Conservation (phyloP, 2,797 vertebrate species). For the Paramormyrops hopkinsi region DNA sequence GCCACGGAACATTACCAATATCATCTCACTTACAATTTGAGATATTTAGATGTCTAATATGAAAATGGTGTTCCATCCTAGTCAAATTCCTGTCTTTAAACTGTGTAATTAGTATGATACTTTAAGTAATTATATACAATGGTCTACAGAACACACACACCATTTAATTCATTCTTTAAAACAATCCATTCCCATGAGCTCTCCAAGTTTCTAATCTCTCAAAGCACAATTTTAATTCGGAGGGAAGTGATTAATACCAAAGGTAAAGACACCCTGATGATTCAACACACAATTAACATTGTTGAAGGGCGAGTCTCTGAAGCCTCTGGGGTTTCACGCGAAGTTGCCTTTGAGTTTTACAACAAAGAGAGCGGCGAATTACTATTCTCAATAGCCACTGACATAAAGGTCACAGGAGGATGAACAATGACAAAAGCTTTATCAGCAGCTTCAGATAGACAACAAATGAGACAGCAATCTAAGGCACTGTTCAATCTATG, state of each 20-base stretch:
- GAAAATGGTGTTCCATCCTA: neutral
- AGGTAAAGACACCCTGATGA: conserved; percentile 53
- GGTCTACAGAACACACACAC: neutral
- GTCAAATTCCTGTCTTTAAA: neutral
- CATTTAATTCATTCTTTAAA: neutral
- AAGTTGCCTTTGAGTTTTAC: conserved; percentile 33
- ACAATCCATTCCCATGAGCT: conserved; percentile 1
- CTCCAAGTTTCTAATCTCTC: neutral
- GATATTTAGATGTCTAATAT: neutral
- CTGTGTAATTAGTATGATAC: neutral
- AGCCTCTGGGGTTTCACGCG: conserved; percentile 45
- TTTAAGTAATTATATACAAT: neutral
- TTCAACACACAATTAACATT: conserved; percentile 57
- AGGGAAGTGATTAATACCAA: conserved; percentile 52
- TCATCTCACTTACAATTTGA: neutral
- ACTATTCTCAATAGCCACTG: conserved; percentile 23
- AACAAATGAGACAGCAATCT: neutral
- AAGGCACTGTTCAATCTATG: neutral
- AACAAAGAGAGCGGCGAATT: conserved; percentile 36
- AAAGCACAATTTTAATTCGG: conserved; percentile 20
- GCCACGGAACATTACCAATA: neutral
- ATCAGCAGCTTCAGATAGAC: neutral
- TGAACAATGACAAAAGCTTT: conserved; percentile 22
- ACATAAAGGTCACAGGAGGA: conserved; percentile 27
- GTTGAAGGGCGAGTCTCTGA: conserved; percentile 51